Percentiles rank a stretch among this genome's conserved stretches.
phyloP scores from a whole-genome alignment of 2,113 vertebrate species.

The Larimichthys polyactis region DNA sequence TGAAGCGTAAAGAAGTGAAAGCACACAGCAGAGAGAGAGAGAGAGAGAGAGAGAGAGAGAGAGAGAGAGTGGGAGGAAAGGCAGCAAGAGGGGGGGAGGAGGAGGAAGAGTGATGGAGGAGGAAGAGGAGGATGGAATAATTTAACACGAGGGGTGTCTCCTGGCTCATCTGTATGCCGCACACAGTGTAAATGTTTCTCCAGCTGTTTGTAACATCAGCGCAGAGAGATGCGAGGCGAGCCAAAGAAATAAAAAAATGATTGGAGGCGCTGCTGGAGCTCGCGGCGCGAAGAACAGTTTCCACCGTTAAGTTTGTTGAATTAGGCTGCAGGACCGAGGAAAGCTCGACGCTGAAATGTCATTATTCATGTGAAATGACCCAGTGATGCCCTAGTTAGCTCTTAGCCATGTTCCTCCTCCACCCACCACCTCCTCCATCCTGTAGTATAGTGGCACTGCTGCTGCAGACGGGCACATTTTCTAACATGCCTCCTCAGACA shows the following conservation, averaged over 20 bases:
- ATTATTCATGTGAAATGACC: constrained; percentile 81
- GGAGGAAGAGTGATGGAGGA: constrained; percentile 50
- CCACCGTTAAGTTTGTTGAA: constrained; percentile 61
- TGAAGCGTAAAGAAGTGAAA: constrained; percentile 78
- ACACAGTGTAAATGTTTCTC: constrained; percentile 68
- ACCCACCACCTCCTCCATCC: constrained; percentile 3
- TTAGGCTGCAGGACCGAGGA: constrained; percentile 58
- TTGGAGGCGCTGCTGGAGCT: background rate
- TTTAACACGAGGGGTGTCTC: constrained; percentile 80
- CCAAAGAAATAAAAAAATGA: constrained; percentile 40
- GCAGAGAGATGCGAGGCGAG: background rate
- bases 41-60: too few species aligned
- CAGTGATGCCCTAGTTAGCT: constrained; percentile 74
- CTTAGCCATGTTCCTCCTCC: constrained; percentile 43
- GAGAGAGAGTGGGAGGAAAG: constrained; percentile 51
- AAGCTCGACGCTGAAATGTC: constrained; percentile 71
- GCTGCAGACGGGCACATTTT: constrained; percentile 68
- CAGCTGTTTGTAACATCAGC: constrained; percentile 76
- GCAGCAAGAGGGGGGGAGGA: constrained; percentile 49
- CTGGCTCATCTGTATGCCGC: constrained; percentile 74
- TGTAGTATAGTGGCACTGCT: constrained; percentile 50
- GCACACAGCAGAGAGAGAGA: constrained; percentile 66
- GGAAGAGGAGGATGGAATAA: constrained; percentile 72
- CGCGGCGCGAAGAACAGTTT: constrained; percentile 61
- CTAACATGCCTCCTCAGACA: constrained; percentile 78